Evolutionary conservation across 2,797 vertebrate genomes (phyloP).

Genomic region (Limosa lapponica): DNA sequence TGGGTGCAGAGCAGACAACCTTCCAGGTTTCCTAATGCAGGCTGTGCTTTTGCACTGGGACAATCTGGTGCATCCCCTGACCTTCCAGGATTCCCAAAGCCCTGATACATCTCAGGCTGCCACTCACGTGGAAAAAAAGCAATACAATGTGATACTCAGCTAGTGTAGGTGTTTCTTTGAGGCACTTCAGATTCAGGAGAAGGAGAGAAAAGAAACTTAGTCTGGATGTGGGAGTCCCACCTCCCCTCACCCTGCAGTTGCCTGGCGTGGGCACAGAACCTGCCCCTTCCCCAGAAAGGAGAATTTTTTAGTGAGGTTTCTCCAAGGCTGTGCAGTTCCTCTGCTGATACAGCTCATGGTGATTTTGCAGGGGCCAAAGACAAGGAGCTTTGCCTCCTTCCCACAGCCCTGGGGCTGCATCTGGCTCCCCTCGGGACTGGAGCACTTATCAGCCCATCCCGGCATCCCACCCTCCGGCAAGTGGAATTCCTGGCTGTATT

Average conservation of each 20-base stretch:
- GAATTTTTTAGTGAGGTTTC: neutral
- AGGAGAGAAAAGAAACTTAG: neutral
- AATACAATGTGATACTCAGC: neutral
- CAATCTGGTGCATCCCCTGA: neutral
- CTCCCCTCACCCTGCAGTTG: neutral
- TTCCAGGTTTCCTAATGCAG: neutral
- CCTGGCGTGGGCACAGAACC: rapidly evolving
- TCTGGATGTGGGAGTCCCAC: neutral
- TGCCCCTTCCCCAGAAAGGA: neutral
- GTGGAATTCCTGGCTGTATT: neutral
- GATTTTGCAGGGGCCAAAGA: neutral
- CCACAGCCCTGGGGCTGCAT: rapidly evolving
- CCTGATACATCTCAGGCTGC: neutral
- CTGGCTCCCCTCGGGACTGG: rapidly evolving
- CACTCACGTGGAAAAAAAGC: neutral
- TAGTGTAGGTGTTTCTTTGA: rapidly evolving
- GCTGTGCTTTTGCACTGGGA: rapidly evolving
- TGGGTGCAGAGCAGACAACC: rapidly evolving
- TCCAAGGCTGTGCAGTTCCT: neutral
- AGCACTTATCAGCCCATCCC: neutral
- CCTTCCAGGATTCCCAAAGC: neutral
- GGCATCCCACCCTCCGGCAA: neutral
- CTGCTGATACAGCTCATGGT: rapidly evolving
- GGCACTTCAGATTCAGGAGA: neutral
- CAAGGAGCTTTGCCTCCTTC: neutral